Base-by-base conservation (phyloP, 2,888 invertebrate genomes). In the Nemapogon koenigi region DNA sequence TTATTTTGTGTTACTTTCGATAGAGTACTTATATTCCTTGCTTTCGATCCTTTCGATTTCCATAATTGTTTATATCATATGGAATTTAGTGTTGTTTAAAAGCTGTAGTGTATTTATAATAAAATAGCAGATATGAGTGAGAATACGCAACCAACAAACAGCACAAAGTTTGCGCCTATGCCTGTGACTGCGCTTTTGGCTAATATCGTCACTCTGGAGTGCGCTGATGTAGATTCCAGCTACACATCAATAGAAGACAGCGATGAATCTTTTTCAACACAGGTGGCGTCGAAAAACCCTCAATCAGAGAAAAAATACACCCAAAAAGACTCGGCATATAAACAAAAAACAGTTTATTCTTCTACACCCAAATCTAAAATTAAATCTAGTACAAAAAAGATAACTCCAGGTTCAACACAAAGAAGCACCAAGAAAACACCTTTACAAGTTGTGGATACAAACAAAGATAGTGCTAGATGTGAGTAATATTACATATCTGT, bases 131-230 rank as follows among this genome's bases (percentile, higher is more conserved):
- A n/a, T n/a, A 45, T 43, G 43, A 42, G 28, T 29, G 35, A 31
- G 1, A 68, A 72, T 42, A 56, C 61, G 17, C 73, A 75, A 57
- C 51, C 68, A 2, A 65, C 69, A 16, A 75, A 69, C 44, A 71
- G 72, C 50, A 62, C 64, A 38, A 76, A 76, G 45, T 75, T 73
- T 44, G 59, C 63, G 26, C 78, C 79, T 10, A 67, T 78, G 69
- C 75, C 78, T 10, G 68, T 80, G 62, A 69, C 76, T 40, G 69
- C 61, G 39, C 59, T 80, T 48, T 49, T 78, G 13, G 73, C 73
- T 1, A 68, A 65, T 48, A 60, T 79, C 46, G 58, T 59, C 57
- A 62, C 69, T 25, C 45, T 73, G 33, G 58, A 63, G 26, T 11
- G 16, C 6, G 16, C 37, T 17, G 18, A 41, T n/a, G 59, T 58